Evolutionary conservation across 2,113 vertebrate genomes (phyloP).

Genomic region (Chaetorhynchus papuensis): DNA sequence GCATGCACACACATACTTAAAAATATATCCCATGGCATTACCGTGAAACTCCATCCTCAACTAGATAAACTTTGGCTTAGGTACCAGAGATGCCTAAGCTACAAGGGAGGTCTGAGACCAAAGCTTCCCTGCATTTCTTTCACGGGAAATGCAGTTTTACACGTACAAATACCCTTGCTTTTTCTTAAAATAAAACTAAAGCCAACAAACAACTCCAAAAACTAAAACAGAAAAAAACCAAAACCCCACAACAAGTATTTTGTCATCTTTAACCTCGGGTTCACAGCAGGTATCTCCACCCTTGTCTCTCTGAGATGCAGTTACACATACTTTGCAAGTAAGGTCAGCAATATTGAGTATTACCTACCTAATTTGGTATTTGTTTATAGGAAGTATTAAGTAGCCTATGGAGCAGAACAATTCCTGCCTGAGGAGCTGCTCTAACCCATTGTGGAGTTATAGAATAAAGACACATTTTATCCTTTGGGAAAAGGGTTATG

Average conservation of each 20-base stretch:
- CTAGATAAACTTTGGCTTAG: not conserved
- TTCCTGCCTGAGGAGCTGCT: not conserved
- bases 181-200: not conserved
- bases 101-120: not conserved
- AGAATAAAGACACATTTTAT: conserved; percentile 40
- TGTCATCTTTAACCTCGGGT: not conserved
- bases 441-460: conserved; percentile 33
- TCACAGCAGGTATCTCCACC: not conserved
- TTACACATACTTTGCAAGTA: not conserved
- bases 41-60: not conserved
- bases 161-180: not conserved
- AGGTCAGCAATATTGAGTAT: not conserved
- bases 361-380: conserved; percentile 11
- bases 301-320: not conserved
- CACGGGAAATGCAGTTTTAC: not conserved
- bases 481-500: conserved; percentile 49
- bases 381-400: conserved; percentile 34
- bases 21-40: not conserved
- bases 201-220: not conserved
- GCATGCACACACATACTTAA: not conserved
- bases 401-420: conserved; percentile 36
- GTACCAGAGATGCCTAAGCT: not conserved
- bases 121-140: not conserved
- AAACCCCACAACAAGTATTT: not conserved
- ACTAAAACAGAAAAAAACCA: not conserved